Evolutionary conservation across 1,140 invertebrate genomes (phyloP).

Genomic region (Bombus vancouverensis): DNA sequence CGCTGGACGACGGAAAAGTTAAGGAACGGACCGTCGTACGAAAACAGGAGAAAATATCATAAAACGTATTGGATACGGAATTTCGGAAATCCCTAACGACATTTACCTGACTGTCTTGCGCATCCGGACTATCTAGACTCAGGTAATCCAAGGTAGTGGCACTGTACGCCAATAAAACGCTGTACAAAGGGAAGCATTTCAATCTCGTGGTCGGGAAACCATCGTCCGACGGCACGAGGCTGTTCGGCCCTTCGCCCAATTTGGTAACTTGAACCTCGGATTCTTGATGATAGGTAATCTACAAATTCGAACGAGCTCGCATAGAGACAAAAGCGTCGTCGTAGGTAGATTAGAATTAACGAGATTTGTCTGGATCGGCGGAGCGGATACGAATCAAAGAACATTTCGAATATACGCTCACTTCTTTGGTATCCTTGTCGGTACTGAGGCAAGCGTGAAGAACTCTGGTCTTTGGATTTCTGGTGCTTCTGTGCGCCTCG

Average conservation of each 20-base stretch:
- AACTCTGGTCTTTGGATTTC: conserved; percentile 84
- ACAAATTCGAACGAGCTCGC: conserved; percentile 36
- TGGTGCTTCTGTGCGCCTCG: conserved; percentile 80
- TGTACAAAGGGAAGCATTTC: conserved; percentile 92
- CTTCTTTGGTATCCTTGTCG: conserved; percentile 89
- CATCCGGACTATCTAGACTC: conserved; percentile 84
- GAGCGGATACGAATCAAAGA: not conserved
- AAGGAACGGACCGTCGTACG: no score
- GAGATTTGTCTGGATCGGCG: not conserved
- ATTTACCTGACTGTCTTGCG: conserved; percentile 73
- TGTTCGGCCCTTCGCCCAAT: conserved; percentile 83
- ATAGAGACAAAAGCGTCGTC: not conserved
- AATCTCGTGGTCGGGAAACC: conserved; percentile 85
- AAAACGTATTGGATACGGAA: not conserved
- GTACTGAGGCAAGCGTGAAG: conserved; percentile 90
- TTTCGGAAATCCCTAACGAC: not conserved
- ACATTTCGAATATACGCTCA: conserved; percentile 63
- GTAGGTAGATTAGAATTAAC: not conserved
- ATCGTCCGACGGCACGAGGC: conserved; percentile 79
- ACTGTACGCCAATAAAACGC: conserved; percentile 90
- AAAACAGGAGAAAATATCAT: not conserved
- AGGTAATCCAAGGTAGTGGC: conserved; percentile 88
- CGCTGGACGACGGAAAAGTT: fast-evolving
- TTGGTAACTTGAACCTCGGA: conserved; percentile 84
- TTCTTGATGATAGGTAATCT: conserved; percentile 87